Percentiles rank a stretch among this genome's conserved stretches.
These are phyloP conservation scores for Athalia rosae DNA, from an alignment of 2,888 invertebrate species.

Conservation along the genomic window DNA sequence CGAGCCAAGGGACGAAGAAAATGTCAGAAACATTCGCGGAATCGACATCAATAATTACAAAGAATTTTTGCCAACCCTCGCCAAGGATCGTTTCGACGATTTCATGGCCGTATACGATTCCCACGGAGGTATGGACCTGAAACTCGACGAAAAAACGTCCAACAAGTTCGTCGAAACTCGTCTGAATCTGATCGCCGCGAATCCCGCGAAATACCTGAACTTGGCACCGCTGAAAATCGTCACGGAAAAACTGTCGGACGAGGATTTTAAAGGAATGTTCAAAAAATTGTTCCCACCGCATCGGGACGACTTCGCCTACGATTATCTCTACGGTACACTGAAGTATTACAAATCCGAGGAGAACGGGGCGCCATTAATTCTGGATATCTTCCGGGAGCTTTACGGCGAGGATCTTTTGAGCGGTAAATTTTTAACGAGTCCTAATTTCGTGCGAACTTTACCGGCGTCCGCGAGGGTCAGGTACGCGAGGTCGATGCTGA, in stretches of 20 bases:
- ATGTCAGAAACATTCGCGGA: slow-evolving; percentile 3
- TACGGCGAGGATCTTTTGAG: slow-evolving; percentile 57
- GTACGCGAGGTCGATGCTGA: slow-evolving; percentile 58
- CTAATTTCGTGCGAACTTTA: slow-evolving; percentile 55
- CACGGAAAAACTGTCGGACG: slow-evolving; percentile 46
- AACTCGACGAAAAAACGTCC: slow-evolving; percentile 57
- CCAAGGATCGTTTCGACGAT: slow-evolving; percentile 56
- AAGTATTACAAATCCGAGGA: slow-evolving; percentile 7
- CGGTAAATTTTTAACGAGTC: slow-evolving; percentile 49
- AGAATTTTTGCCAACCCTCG: slow-evolving; percentile 55
- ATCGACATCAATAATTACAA: slow-evolving; percentile 50
- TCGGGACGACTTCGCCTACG: slow-evolving; percentile 44
- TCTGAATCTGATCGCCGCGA: slow-evolving; percentile 52
- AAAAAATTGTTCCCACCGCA: slow-evolving; percentile 55
- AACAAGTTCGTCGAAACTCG: slow-evolving; percentile 60
- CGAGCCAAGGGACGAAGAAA: neutral
- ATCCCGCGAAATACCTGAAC: slow-evolving; percentile 54
- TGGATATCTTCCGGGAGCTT: slow-evolving; percentile 54
- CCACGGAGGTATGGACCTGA: slow-evolving; percentile 47
- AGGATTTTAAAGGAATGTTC: slow-evolving; percentile 59
- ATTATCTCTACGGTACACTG: too few species aligned
- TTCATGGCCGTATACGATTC: slow-evolving; percentile 58
- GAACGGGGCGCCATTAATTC: slow-evolving; percentile 52
- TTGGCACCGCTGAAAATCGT: slow-evolving; percentile 59
- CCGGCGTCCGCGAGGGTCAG: slow-evolving; percentile 57